Conservation (phyloP, 1,140 invertebrate genomes). For the Drosophila carrolli region DNA sequence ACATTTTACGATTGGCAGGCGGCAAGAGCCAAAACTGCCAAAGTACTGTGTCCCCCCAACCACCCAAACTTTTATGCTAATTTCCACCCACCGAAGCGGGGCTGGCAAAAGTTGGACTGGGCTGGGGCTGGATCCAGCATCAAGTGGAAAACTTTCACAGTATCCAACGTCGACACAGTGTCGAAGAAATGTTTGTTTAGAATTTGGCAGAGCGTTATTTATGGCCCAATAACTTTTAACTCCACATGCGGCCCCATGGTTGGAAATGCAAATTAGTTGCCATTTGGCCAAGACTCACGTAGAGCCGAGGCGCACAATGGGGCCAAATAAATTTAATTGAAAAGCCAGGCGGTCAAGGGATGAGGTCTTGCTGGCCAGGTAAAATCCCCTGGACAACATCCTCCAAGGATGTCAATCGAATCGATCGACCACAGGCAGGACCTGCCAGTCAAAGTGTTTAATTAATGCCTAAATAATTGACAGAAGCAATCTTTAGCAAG, state of each 20-base stretch:
- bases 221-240: slow-evolving; percentile 81
- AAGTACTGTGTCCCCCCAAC: slow-evolving; percentile 14
- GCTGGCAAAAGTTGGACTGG: slow-evolving; percentile 2
- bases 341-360: slow-evolving; percentile 15
- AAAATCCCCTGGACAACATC: slow-evolving; percentile 1
- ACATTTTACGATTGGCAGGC: slow-evolving; percentile 73
- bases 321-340: slow-evolving; percentile 60
- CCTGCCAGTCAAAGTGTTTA: slow-evolving; percentile 57
- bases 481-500: slow-evolving; percentile 41
- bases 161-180: slow-evolving; percentile 52
- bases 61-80: slow-evolving; percentile 69
- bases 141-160: slow-evolving; percentile 77
- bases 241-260: slow-evolving; percentile 68
- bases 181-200: slow-evolving; percentile 77
- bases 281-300: slow-evolving; percentile 59
- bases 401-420: slow-evolving; percentile 55
- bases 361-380: slow-evolving; percentile 1
- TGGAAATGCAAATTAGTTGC: slow-evolving; percentile 68
- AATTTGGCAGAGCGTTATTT: slow-evolving; percentile 78
- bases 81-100: slow-evolving; percentile 53
- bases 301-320: slow-evolving; percentile 37
- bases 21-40: slow-evolving; percentile 50
- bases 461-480: slow-evolving; percentile 74
- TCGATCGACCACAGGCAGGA: slow-evolving; percentile 24
- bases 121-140: slow-evolving; percentile 36